Percentiles rank a stretch among this genome's conserved stretches.
phyloP scores from a whole-genome alignment of 1,140 invertebrate genomes.

The Gryon sp. region DNA sequence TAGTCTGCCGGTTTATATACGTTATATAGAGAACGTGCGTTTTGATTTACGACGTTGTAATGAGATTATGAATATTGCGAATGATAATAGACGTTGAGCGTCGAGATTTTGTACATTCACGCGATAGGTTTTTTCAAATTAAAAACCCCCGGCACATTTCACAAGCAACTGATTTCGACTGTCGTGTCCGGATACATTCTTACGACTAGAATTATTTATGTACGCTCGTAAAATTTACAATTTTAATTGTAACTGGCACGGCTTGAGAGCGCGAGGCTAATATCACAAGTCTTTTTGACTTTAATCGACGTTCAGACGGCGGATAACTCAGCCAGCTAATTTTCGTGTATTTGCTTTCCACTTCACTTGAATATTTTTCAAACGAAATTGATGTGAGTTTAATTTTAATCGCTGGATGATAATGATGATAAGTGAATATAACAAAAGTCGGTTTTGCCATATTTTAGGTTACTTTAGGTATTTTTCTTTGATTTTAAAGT shows the following conservation, averaged over 20 bases:
- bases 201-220: no score
- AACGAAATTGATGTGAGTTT: no score
- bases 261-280: neutral
- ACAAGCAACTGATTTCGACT: neutral
- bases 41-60: slow-evolving; percentile 58
- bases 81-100: slow-evolving; percentile 48
- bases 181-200: no score
- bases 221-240: slow-evolving; percentile 36
- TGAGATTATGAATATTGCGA: slow-evolving; percentile 63
- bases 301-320: no score
- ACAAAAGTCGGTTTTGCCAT: no score
- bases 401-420: no score
- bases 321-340: no score
- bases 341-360: no score
- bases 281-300: neutral
- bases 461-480: no score
- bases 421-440: no score
- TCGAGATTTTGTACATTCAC: slow-evolving; percentile 19
- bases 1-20: slow-evolving; percentile 44
- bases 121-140: slow-evolving; percentile 44
- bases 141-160: slow-evolving; percentile 15
- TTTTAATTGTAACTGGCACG: slow-evolving; percentile 28
- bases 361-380: no score
- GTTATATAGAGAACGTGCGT: slow-evolving; percentile 39
- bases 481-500: no score